These are phyloP conservation scores for Syndactyla subalaris DNA, from an alignment of 2,797 vertebrate genomes.

Conservation along the genomic window DNA sequence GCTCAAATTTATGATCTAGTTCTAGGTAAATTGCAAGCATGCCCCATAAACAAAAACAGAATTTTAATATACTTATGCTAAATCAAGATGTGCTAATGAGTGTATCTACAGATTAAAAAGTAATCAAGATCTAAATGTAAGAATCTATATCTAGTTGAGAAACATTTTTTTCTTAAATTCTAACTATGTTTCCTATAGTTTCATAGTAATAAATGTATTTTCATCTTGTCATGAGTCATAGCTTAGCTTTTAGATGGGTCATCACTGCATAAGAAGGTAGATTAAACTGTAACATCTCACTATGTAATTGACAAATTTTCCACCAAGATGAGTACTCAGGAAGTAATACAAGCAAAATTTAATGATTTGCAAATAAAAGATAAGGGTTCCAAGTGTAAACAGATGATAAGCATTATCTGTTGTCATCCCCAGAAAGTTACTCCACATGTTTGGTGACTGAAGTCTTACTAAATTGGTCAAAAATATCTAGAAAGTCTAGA, in stretches of 20 bases:
- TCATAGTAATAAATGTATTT: constrained; percentile 19
- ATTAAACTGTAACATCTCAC: not conserved
- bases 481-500: not conserved
- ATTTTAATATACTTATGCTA: constrained; percentile 19
- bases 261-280: not conserved
- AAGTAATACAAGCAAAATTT: not conserved
- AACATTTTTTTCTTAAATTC: constrained; percentile 33
- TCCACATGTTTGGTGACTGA: not conserved
- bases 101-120: constrained; percentile 41
- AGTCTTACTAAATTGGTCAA: not conserved
- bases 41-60: not conserved
- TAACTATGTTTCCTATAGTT: not conserved
- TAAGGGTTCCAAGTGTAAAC: not conserved
- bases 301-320: not conserved
- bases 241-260: not conserved
- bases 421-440: not conserved
- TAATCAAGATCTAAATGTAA: constrained; percentile 11
- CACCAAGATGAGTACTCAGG: not conserved
- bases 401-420: not conserved
- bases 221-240: not conserved
- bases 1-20: constrained; percentile 27
- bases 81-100: not conserved
- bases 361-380: not conserved
- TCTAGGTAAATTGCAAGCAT: constrained; percentile 32
- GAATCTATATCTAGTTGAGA: not conserved